phyloP scores from a whole-genome alignment of 2,888 invertebrate genomes.

The Agrotis ipsilon region DNA sequence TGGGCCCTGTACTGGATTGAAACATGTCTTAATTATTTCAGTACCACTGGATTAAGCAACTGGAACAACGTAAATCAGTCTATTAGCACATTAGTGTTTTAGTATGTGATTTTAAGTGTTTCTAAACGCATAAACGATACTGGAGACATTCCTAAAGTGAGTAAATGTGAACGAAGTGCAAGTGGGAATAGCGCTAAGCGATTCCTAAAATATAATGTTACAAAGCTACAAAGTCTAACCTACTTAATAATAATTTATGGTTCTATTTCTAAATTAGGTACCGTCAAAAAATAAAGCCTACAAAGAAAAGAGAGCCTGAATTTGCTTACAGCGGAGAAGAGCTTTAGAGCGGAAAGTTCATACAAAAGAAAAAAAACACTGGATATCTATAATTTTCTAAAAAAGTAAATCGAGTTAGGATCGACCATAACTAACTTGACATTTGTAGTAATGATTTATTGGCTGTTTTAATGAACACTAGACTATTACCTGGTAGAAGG shows the following conservation, averaged over 20 bases:
- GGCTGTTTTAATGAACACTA: neutral
- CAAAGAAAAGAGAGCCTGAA: neutral
- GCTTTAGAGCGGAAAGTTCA: neutral
- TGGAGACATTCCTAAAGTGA: too few species aligned
- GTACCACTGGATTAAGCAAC: too few species aligned
- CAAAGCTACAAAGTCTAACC: neutral
- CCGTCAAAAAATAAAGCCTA: neutral
- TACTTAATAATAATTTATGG: neutral
- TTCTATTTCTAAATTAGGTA: neutral
- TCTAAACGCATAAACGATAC: too few species aligned
- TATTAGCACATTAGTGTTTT: too few species aligned
- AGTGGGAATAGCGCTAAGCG: neutral
- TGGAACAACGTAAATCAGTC: too few species aligned
- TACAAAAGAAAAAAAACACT: neutral
- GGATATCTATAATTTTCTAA: neutral
- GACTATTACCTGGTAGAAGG: neutral
- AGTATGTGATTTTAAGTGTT: too few species aligned
- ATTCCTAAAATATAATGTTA: neutral
- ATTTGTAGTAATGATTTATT: conserved; percentile 14
- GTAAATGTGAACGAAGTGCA: too few species aligned
- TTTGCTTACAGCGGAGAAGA: neutral
- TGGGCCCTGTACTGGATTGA: too few species aligned
- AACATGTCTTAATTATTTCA: too few species aligned
- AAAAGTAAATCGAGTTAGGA: neutral
- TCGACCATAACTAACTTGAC: neutral